Conservation (phyloP, 2,888 invertebrate species). For the Andrena marginata region DNA sequence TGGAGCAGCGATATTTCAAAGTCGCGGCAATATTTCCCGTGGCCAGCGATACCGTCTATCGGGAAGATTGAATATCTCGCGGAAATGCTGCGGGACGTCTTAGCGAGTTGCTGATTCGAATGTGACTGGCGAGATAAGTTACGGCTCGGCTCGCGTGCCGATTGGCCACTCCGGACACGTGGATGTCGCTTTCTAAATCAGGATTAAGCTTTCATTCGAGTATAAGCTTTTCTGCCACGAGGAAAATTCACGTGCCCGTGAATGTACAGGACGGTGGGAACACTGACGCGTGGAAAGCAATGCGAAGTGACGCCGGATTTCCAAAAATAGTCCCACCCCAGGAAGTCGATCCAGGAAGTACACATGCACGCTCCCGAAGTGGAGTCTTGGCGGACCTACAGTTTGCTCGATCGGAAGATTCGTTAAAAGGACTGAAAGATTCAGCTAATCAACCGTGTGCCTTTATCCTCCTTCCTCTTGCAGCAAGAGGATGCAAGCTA, state of each 20-base stretch:
- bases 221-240: neutral
- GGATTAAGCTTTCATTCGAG: neutral
- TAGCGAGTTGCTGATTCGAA: constrained; percentile 14
- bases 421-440: neutral
- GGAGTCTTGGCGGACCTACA: neutral
- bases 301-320: constrained; percentile 30
- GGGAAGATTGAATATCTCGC: constrained; percentile 24
- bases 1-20: neutral
- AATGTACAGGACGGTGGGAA: neutral
- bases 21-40: neutral
- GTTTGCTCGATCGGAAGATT: neutral
- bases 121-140: constrained; percentile 12
- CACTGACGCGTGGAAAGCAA: constrained; percentile 3
- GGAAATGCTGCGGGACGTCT: constrained; percentile 27
- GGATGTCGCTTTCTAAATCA: neutral
- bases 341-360: constrained; percentile 30
- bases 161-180: neutral
- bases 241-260: too few species aligned
- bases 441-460: neutral
- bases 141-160: neutral
- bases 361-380: constrained; percentile 6
- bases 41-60: constrained; percentile 7
- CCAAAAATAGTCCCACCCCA: constrained; percentile 37
- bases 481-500: constrained; percentile 33
- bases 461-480: neutral